Base-by-base conservation (phyloP, 2,797 vertebrate genomes). In the Acanthurus leucopareius region DNA sequence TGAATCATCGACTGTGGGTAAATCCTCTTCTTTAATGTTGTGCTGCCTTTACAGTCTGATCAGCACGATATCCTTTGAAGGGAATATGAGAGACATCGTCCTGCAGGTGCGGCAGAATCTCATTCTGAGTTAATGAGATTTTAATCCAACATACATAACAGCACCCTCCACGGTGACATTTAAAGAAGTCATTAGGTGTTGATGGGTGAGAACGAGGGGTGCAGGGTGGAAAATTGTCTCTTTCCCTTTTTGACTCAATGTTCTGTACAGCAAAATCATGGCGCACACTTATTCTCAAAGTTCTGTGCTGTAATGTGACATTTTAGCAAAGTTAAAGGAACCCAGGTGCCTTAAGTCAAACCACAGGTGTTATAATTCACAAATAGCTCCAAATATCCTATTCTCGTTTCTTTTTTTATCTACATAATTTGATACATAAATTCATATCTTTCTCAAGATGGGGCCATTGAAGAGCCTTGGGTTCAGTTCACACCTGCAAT, bases 81-180 rank as follows among this genome's bases (percentile, higher is more conserved):
- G 25, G 48, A 61, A 11, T 8, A 5, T 32, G 42, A 19, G 45
- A 1, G 35, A 53, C 40, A 40, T 8, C 40, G n/a, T 28, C 25
- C 56, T 72, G 53, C 73, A 78, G 68, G 67, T 76, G 11, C 60
- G 2, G 20, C 51, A 81, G 65, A 64, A 71, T 73, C 72, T 69
- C 67, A 65, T 48, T 77, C 17, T 10, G 40, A 84, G 65, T 79
- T 89, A 86, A 91, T 88, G 87, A 85, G 85, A 73, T 86, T 88
- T 86, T 83, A 84, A 84, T 85, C 82, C 62, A 60, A 70, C 58
- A 7, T 69, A 35, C 67, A 67, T 51, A 75, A 70, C 81, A 35
- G 57, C 68, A 65, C 61, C 72, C 67, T 81, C 70, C 68, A n/a
- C 59, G 0, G 44, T 90, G 88, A 89, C 89, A 87, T 89, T 90